Conservation (phyloP, 1,140 invertebrate species). For the Microvelia longipes region DNA sequence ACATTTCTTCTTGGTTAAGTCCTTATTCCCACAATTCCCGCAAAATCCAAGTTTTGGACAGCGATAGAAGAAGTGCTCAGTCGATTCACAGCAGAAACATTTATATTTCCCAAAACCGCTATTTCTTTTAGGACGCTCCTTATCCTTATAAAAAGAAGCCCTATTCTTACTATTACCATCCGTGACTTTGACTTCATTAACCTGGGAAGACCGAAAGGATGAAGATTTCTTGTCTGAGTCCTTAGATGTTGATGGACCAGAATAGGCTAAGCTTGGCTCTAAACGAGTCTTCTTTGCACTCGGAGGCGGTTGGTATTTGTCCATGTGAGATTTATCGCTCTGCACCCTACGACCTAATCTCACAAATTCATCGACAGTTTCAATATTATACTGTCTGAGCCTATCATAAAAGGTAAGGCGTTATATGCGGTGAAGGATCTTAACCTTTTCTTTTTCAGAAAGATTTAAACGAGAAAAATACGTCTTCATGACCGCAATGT, state of each 20-base stretch:
- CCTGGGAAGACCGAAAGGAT: no score
- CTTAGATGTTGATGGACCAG: background rate
- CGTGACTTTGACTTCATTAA: no score
- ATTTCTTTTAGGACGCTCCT: background rate
- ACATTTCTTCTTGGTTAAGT: background rate
- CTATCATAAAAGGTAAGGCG: background rate
- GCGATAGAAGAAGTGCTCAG: background rate
- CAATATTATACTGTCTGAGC: background rate
- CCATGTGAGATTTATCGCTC: background rate
- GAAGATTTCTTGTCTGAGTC: no score
- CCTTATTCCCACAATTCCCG: background rate
- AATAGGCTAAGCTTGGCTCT: background rate
- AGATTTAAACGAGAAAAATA: background rate
- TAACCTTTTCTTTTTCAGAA: background rate
- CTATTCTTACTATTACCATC: no score
- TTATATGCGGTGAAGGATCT: background rate
- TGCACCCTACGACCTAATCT: background rate
- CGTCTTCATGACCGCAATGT: background rate
- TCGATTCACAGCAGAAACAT: background rate
- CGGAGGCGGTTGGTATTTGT: background rate
- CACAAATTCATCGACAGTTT: background rate
- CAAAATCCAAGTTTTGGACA: background rate
- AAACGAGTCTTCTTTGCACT: background rate
- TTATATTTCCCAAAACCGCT: background rate
- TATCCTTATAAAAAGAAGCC: background rate